Base-by-base conservation (phyloP, 2,113 vertebrate genomes). In the Lophotis ruficrista region DNA sequence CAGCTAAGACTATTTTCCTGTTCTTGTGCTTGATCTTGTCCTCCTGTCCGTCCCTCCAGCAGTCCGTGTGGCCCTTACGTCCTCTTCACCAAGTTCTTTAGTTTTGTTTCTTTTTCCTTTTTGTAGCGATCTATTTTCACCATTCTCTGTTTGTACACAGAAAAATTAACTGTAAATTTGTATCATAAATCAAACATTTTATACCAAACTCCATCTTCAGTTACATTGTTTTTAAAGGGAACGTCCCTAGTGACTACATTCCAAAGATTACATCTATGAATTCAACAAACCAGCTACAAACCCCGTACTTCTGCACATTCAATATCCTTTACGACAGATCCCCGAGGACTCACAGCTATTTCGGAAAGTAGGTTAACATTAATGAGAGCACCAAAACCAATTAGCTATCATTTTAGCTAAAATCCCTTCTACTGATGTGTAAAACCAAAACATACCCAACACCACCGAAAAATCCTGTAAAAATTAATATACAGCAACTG, bases 301-400 rank as follows among this genome's bases (percentile, higher is more conserved):
- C 20, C 68, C 79, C 56, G 31, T 33, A 54, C 30, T 93, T 87
- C 18, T 71, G 64, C 61, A 83, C 89, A 75, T 78, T 83, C 88
- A 78, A 78, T 31, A 92, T 82, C 90, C 89, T 94, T 93, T 10
- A 87, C 89, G 80, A 65, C 9, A 47, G 27, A 68, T 83, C 96
- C 92, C 96, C 4, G 6, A 89, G 83, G 96, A 90, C 23, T 71
- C 15, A 5, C 68, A 92, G 90, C 90, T 97, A 95, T 94, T 96
- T 95, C 76, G 27, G 69, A 96, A 97, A 96, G 93, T 96, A 96
- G 96, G 94, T 96, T 97, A 96, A 84, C 88, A 90, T 93, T 95
- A 96, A 96, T 96, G 94, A 97, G 96, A 92, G 92, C 86, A 84
- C 88, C 80, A 96, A 96, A 97, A 83, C 95, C 96, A 97, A 97